Evolutionary conservation across 1,140 invertebrate genomes (phyloP), one percentile per base, ranked within the genome.

Genomic region (Ceratina calcarata): DNA sequence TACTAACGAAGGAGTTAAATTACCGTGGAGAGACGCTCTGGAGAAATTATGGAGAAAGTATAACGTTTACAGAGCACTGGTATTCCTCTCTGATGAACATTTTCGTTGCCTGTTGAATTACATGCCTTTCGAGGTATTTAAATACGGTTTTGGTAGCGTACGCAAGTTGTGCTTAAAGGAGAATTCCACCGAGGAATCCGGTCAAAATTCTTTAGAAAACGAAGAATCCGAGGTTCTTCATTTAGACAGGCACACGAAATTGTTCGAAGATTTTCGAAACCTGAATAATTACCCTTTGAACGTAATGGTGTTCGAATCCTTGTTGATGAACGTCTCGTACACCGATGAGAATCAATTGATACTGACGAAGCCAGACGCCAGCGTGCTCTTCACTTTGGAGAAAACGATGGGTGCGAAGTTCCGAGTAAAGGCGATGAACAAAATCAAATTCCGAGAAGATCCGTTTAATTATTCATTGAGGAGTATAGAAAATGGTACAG

Each of bases 201-300:
- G 4, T 16, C 16, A 10, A n/a, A 49, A 1, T 64, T 53, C 22
- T 0, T 0, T 7, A 12, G 7, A 10, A 18, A 13, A 7, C 16
- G 7, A n/a, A 51, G 10, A 13, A 53, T 22, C 1, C 18, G 32
- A 2, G 27, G 2, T 22, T n/a, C 20, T 4, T 15, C 2, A 8
- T 12, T 20, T 3, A 0, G 58, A 45, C 0, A 24, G 16, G 3
- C 32, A n/a, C 0, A 24, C 24, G 3, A 62, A 37, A 12, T 24
- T 89, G 12, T 91, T 89, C 24, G 81, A 87, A 3, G 73, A 74
- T 27, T 89, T 91, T 37, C 16, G 49, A 2, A 86, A 89, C 1
- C 45, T 90, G 0, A 89, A 88, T 13, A 61, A 76, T 3, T 90
- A 91, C 37, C 84, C 83, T 0, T 60, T 91, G 0, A 72, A 79